Percentiles rank a stretch among this genome's conserved stretches.
phyloP scores from a whole-genome alignment of 2,888 invertebrate genomes.

The Euproctis similis region DNA sequence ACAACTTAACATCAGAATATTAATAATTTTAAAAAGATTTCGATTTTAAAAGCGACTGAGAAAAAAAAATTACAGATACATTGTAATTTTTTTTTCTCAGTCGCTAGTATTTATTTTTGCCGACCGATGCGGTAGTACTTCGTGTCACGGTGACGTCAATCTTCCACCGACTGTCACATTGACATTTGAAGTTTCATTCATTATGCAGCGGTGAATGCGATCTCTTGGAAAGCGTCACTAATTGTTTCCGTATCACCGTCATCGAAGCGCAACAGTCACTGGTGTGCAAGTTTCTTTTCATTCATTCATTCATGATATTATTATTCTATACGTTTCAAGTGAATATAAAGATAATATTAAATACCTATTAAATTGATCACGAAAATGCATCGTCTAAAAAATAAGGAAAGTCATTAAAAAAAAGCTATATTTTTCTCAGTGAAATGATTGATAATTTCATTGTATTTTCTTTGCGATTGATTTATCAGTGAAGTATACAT shows the following conservation, averaged over 20 bases:
- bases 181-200: slow-evolving; percentile 59
- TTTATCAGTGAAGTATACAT: slow-evolving; percentile 1
- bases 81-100: too few species aligned
- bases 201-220: slow-evolving; percentile 63
- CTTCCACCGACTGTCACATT: slow-evolving; percentile 33
- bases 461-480: slow-evolving; percentile 4
- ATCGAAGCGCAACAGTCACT: slow-evolving; percentile 54
- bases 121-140: slow-evolving; percentile 25
- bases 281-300: too few species aligned
- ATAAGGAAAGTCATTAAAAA: too few species aligned
- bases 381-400: too few species aligned
- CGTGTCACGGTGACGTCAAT: slow-evolving; percentile 33
- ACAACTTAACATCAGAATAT: neutral
- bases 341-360: too few species aligned
- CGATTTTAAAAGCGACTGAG: too few species aligned
- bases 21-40: neutral
- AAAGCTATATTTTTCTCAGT: too few species aligned
- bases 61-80: neutral
- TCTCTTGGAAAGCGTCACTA: slow-evolving; percentile 60
- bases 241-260: slow-evolving; percentile 64
- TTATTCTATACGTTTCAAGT: too few species aligned
- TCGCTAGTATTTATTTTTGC: neutral
- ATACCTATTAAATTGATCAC: too few species aligned
- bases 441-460: too few species aligned
- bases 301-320: too few species aligned